Conservation (phyloP, 2,888 invertebrate species). For the Harpalus rubripes region DNA sequence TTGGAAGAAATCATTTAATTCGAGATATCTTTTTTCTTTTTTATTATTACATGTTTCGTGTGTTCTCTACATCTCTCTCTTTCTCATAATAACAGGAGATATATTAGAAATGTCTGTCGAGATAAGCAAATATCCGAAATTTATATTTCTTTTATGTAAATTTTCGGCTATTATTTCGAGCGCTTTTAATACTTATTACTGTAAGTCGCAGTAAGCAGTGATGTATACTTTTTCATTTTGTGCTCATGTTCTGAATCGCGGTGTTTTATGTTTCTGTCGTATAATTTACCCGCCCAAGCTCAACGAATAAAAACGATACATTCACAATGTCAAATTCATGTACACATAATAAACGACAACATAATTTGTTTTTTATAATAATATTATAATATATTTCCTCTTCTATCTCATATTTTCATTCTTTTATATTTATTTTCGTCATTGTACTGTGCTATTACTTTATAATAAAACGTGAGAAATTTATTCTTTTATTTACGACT, state of each 20-base stretch:
- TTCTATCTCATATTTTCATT: background rate
- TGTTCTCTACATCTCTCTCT: slow-evolving; percentile 38
- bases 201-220: slow-evolving; percentile 62
- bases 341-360: slow-evolving; percentile 17
- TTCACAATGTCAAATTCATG: slow-evolving; percentile 17
- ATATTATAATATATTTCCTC: background rate
- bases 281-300: slow-evolving; percentile 20
- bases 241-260: slow-evolving; percentile 48
- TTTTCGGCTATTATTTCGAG: slow-evolving; percentile 63
- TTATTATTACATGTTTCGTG: slow-evolving; percentile 54
- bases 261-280: slow-evolving; percentile 55
- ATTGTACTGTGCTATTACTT: background rate
- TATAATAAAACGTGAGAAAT: background rate
- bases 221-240: slow-evolving; percentile 62
- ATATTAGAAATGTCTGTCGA: slow-evolving; percentile 65
- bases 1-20: slow-evolving; percentile 24
- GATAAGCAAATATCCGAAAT: slow-evolving; percentile 67
- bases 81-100: slow-evolving; percentile 64
- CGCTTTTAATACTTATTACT: slow-evolving; percentile 66
- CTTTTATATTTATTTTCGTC: background rate
- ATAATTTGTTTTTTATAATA: background rate
- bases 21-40: slow-evolving; percentile 9
- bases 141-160: slow-evolving; percentile 66
- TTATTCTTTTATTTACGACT: background rate
- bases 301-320: slow-evolving; percentile 33